These are phyloP conservation scores for Acyrthosiphon pisum DNA, from an alignment of 1,140 invertebrate species.

Conservation along the genomic window DNA sequence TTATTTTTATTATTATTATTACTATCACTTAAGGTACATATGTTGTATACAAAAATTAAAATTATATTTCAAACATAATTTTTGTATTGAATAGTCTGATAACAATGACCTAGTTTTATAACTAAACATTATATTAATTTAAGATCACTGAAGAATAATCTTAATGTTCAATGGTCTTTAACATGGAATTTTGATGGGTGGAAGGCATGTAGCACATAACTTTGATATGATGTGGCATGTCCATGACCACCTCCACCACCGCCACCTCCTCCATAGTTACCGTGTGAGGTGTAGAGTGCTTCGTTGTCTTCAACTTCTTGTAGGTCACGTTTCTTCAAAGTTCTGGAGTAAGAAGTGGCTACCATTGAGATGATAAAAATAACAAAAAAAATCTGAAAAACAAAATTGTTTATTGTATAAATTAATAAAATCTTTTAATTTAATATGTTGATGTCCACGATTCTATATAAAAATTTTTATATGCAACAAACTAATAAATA, in stretches of 20 bases:
- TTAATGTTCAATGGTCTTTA: constrained; percentile 25
- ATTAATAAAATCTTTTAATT: neutral
- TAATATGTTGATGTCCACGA: neutral
- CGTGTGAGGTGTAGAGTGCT: constrained; percentile 36
- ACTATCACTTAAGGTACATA: neutral
- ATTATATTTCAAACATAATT: neutral
- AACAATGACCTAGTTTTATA: neutral
- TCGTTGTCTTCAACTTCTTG: constrained; percentile 52
- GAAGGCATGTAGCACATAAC: constrained; percentile 60
- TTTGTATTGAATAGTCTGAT: neutral
- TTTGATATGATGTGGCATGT: constrained; percentile 60
- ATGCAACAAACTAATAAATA: neutral
- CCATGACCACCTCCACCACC: constrained; percentile 57
- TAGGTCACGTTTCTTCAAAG: constrained; percentile 35
- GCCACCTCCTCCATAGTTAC: constrained; percentile 50
- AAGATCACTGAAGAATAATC: neutral
- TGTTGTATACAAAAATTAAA: neutral
- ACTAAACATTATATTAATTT: neutral
- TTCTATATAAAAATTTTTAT: neutral
- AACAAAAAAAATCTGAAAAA: constrained; percentile 29
- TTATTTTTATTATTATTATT: neutral
- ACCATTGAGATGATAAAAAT: constrained; percentile 45
- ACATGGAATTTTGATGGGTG: constrained; percentile 58
- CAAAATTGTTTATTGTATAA: neutral
- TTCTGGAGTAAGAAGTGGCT: neutral